phyloP scores from a whole-genome alignment of 2,113 vertebrate genomes.

The Scytalopus superciliaris region DNA sequence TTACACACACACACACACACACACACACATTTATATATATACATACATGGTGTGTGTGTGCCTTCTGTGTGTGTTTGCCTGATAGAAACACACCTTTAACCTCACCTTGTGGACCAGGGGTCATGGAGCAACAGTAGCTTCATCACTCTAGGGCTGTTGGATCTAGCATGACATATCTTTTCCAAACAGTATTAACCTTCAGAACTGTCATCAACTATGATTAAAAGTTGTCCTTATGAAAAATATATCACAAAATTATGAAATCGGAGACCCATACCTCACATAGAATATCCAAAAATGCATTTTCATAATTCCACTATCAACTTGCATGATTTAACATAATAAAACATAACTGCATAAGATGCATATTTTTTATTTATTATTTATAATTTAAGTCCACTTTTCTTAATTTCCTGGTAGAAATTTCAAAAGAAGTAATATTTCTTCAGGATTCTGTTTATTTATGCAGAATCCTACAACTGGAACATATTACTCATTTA shows the following conservation, averaged over 20 bases:
- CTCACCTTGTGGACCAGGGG: accelerated
- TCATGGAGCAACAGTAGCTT: neutral
- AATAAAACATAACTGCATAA: neutral
- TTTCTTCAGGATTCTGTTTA: neutral
- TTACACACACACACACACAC: neutral
- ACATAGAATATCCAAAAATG: neutral
- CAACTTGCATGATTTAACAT: neutral
- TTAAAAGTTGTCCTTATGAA: neutral
- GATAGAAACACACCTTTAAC: neutral
- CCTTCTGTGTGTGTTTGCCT: neutral
- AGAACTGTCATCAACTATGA: neutral
- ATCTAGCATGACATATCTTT: neutral
- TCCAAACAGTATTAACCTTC: neutral
- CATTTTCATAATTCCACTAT: neutral
- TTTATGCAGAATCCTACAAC: neutral
- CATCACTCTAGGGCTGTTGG: accelerated
- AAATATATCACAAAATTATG: neutral
- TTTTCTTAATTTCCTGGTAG: neutral
- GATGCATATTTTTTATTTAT: neutral
- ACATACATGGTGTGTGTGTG: neutral
- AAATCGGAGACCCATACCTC: neutral
- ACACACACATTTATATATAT: neutral
- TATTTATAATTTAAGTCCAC: neutral
- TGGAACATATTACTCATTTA: neutral
- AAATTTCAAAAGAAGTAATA: neutral